phyloP scores from a whole-genome alignment of 2,113 vertebrate genomes.

The Sturnus vulgaris region DNA sequence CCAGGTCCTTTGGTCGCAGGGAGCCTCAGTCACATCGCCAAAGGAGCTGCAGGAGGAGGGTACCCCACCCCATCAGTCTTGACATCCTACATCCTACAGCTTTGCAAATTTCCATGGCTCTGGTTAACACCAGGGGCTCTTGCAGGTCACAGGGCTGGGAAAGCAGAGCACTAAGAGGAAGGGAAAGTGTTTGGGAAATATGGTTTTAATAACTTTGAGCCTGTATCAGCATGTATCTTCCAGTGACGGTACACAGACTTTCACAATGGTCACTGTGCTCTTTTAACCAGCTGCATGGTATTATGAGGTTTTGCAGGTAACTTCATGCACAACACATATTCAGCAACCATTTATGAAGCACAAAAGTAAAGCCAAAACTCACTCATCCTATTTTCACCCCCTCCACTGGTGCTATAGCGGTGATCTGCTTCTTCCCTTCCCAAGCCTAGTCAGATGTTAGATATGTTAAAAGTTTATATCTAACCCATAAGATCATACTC shows the following conservation, averaged over 20 bases:
- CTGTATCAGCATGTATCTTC: background rate
- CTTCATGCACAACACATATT: background rate
- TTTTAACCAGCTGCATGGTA: background rate
- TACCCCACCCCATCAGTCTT: background rate
- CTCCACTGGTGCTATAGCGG: background rate
- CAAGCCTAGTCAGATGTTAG: background rate
- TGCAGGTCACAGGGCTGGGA: background rate
- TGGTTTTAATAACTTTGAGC: background rate
- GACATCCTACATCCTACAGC: background rate
- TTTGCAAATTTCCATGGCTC: background rate
- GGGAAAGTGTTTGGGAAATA: background rate
- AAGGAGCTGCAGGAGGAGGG: background rate
- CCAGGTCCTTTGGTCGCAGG: background rate
- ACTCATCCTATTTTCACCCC: background rate
- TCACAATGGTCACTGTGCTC: background rate
- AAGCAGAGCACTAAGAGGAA: background rate
- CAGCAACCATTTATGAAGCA: background rate
- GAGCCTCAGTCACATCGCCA: fast-evolving
- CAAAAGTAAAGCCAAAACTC: background rate
- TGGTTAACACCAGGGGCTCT: background rate
- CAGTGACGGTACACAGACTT: background rate
- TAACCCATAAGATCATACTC: background rate
- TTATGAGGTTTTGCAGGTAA: background rate
- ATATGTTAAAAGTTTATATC: background rate
- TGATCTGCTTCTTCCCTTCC: background rate